Percentiles rank a stretch among this genome's conserved stretches.
Evolutionary conservation across 2,113 vertebrate genomes (phyloP).

Genomic region (Petaurus breviceps): DNA sequence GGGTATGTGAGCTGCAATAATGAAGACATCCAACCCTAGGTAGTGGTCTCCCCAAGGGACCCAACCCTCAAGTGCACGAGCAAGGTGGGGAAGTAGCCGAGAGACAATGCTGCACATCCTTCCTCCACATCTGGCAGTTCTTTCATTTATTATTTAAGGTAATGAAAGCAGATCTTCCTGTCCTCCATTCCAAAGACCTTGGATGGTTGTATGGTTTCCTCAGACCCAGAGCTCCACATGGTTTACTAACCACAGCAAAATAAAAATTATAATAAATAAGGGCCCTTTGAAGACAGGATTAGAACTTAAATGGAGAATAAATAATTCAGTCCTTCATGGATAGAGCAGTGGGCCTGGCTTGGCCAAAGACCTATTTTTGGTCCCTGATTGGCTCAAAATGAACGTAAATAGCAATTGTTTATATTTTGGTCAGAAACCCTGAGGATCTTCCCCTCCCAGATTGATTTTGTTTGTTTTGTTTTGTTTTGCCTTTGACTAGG

Average conservation of each 20-base stretch:
- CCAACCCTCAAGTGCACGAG: neutral
- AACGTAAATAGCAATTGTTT: too few species aligned
- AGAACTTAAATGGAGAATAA: neutral
- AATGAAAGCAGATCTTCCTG: neutral
- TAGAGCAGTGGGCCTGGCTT: neutral
- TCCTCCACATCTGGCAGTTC: neutral
- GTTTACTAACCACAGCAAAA: neutral
- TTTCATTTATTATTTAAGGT: neutral
- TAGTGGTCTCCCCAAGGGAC: neutral
- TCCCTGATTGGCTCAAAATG: too few species aligned
- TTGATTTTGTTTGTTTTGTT: too few species aligned
- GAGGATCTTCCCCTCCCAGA: too few species aligned
- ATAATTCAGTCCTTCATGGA: neutral
- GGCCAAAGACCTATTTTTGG: too few species aligned
- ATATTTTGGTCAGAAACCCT: too few species aligned
- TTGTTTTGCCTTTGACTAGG: too few species aligned
- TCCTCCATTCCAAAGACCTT: neutral
- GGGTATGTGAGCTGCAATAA: neutral
- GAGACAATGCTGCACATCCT: neutral
- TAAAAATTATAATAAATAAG: neutral
- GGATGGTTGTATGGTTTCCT: neutral
- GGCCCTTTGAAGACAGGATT: neutral
- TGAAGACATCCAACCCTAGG: neutral
- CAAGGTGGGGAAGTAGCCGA: too few species aligned
- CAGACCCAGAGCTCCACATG: neutral